phyloP scores from a whole-genome alignment of 2,113 vertebrate genomes.

The Nyctereutes procyonoides region DNA sequence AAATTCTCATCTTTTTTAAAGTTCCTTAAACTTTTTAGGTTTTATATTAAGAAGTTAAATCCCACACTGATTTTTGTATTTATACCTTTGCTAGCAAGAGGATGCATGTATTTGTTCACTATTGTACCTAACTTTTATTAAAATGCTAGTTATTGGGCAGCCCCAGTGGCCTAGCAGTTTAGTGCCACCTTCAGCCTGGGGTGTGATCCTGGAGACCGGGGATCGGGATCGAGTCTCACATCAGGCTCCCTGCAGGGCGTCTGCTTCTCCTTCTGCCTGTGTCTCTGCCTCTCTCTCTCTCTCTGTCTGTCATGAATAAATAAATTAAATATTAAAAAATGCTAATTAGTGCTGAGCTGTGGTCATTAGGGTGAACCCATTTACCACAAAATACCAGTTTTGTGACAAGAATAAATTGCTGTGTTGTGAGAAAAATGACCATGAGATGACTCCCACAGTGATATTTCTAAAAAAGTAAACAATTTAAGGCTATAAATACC shows the following conservation, averaged over 20 bases:
- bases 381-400: slow-evolving; percentile 37
- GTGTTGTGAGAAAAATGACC: slow-evolving; percentile 26
- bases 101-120: neutral
- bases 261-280: no score
- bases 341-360: neutral
- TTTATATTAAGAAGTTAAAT: slow-evolving; percentile 26
- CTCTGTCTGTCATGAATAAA: no score
- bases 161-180: no score
- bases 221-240: no score
- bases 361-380: neutral
- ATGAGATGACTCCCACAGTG: neutral
- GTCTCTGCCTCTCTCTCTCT: no score
- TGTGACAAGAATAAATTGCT: slow-evolving; percentile 63
- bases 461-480: neutral
- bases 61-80: neutral
- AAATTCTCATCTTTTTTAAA: slow-evolving; percentile 17
- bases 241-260: no score
- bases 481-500: slow-evolving; percentile 64
- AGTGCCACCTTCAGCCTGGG: no score
- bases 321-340: no score
- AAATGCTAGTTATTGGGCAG: slow-evolving; percentile 51
- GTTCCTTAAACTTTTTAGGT: neutral
- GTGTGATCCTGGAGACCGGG: no score
- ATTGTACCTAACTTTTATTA: slow-evolving; percentile 36
- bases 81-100: neutral